Evolutionary conservation across 2,888 invertebrate genomes (phyloP), one percentile per base, ranked within the genome.

Genomic region (Drosophila helvetica): DNA sequence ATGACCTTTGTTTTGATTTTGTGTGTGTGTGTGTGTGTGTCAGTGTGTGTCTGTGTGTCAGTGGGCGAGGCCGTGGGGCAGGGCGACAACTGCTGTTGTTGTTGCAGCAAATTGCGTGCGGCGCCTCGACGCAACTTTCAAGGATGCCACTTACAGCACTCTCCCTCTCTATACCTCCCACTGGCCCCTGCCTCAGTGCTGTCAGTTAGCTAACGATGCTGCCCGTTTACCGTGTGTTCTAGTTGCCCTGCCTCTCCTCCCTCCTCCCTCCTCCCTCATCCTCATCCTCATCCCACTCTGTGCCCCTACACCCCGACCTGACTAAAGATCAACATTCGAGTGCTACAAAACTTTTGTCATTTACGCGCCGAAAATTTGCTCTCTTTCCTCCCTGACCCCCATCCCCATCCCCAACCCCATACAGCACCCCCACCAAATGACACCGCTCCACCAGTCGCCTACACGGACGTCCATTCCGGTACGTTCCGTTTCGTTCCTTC

Each of bases 131-230:
- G 73, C 78, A 83, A 83, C 68, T 83, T 86, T 83, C 86, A 88
- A 83, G 88, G 78, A 83, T 86, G 81, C 83, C 86, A 87, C 88
- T 83, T 85, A 83, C 86, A 83, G 79, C 58, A 27, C 22, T 10
- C 47, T 19, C 15, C 22, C 54, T 33, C 33, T 15, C 12, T 4
- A 7, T n/a, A 2, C 52, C 43, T 3, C 50, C 45, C 46, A 19
- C 51, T 1, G 12, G 51, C 47, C 19, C 53, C 12, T 15, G 12
- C n/a, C 17, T 25, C n/a, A 19, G 42, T 18, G 12, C 50, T 60
- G 71, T 60, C 62, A 78, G 87, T 70, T 80, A 80, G 86, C 86
- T 88, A 83, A 88, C 88, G 86, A 83, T 77, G 88, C 82, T 83
- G 88, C 80, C 72, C 82, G 74, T 61, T 68, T 68, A 58, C 63